Base-by-base conservation (phyloP, 2,797 vertebrate genomes). In the Peromyscus eremicus region DNA sequence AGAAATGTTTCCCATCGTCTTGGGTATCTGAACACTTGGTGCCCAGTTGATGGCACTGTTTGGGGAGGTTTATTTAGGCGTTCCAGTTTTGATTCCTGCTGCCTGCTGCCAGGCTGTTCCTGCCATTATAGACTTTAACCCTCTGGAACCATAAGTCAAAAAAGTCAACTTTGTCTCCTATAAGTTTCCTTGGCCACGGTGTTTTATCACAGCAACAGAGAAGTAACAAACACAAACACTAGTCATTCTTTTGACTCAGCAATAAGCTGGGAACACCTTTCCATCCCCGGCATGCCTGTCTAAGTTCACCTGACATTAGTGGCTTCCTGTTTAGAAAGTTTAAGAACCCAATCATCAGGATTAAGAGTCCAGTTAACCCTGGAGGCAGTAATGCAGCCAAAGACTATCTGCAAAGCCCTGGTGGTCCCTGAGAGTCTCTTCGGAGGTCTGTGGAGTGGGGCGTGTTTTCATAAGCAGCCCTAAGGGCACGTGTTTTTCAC, bases 321-420 rank as follows among this genome's bases (percentile, higher is more conserved):
- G 62, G 27, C 60, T 90, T 90, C 70, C 70, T 88, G 14, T 81
- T 43, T 68, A 90, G 75, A 77, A 96, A 62, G 64, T 40, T 73
- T 86, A 80, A 79, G 64, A 91, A 71, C 62, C 12, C 21, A 95
- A 82, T 10, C 32, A 94, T 52, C 34, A 94, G 81, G 89, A 68
- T 91, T 14, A 91, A 95, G 49, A 94, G 88, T 81, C 25, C 27
- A 34, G 5, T 60, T 76, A 46, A 68, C 32, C 40, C 46, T 43
- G 46, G 49, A 83, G 40, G 68, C 11, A 85, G 43, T 62, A 23
- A n/a, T 17, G 79, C 4, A 88, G 21, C 0, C 46, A 49, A 81
- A 4, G 55, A 8, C 34, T 64, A 13, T 75, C n/a, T 66, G 21
- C 19, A 84, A 60, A 90, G 75, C 10, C 1, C 23, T 37, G 25